Percentiles rank a stretch among this genome's conserved stretches.
Evolutionary conservation across 2,113 vertebrate genomes (phyloP).

Genomic region (Heterotilapia buettikoferi): DNA sequence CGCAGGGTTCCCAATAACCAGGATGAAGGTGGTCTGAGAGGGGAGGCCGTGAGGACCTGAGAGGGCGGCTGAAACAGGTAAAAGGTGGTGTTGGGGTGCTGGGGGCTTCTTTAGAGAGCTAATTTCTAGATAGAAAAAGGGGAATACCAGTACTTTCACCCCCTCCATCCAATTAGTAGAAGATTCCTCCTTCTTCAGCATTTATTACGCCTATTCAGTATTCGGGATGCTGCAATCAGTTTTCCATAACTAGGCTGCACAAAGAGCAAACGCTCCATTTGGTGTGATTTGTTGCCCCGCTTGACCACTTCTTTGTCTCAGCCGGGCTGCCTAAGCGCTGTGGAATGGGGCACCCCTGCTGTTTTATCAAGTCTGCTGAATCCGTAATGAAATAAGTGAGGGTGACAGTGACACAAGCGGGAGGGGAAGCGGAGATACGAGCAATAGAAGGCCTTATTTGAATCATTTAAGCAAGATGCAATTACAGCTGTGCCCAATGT

Average conservation of each 20-base stretch:
- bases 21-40: not conserved
- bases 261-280: conserved; percentile 90
- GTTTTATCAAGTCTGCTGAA: conserved; percentile 99
- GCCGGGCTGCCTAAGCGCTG: conserved; percentile 87
- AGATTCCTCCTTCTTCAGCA: conserved; percentile 86
- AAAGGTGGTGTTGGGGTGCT: not conserved
- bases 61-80: not conserved
- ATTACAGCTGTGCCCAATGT: conserved; percentile 89
- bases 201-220: conserved; percentile 96
- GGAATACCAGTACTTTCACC: conserved; percentile 41
- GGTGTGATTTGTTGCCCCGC: conserved; percentile 97
- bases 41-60: not conserved
- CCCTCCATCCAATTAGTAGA: conserved; percentile 88
- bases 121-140: conserved; percentile 72
- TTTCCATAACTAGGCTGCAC: conserved; percentile 88
- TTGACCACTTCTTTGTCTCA: conserved; percentile 95
- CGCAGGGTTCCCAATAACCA: not conserved
- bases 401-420: conserved; percentile 80
- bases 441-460: conserved; percentile 87
- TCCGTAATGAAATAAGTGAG: conserved; percentile 94
- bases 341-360: conserved; percentile 91
- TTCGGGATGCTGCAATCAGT: conserved; percentile 87
- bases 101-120: conserved; percentile 60
- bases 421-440: conserved; percentile 60
- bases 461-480: conserved; percentile 93